Evolutionary conservation across 2,888 invertebrate species (phyloP).

Genomic region (Hypercompe scribonia): DNA sequence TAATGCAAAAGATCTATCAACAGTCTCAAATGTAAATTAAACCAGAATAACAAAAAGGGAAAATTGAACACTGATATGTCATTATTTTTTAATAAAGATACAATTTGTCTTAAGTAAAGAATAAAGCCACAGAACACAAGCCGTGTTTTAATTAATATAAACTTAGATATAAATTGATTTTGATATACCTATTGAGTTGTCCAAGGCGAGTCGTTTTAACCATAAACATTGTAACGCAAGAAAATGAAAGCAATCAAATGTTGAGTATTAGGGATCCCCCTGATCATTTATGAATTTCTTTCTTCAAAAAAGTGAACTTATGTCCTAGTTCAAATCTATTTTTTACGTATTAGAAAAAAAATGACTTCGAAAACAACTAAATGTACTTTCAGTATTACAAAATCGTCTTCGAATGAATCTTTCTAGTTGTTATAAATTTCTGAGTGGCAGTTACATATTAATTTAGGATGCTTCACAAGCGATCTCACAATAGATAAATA

Average conservation of each 20-base stretch:
- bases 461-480: slow-evolving; percentile 57
- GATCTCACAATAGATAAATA: slow-evolving; percentile 69
- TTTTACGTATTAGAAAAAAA: slow-evolving; percentile 1
- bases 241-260: not conserved
- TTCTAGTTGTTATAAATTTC: slow-evolving; percentile 36
- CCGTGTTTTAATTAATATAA: too few relatives aligned
- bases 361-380: not conserved
- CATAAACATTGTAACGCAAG: too few relatives aligned
- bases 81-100: too few relatives aligned
- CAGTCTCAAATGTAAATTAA: not conserved
- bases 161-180: too few relatives aligned
- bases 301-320: not conserved
- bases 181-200: too few relatives aligned
- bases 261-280: not conserved
- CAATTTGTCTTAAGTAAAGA: too few relatives aligned
- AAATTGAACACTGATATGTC: not conserved
- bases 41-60: not conserved
- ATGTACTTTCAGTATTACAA: slow-evolving; percentile 5
- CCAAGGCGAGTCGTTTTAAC: too few relatives aligned
- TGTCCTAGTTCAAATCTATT: not conserved
- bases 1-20: not conserved
- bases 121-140: too few relatives aligned
- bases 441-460: slow-evolving; percentile 61
- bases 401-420: slow-evolving; percentile 21
- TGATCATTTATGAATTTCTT: not conserved